These are phyloP conservation scores for Neosalanx taihuensis DNA, from an alignment of 2,797 vertebrate species.

Conservation along the genomic window DNA sequence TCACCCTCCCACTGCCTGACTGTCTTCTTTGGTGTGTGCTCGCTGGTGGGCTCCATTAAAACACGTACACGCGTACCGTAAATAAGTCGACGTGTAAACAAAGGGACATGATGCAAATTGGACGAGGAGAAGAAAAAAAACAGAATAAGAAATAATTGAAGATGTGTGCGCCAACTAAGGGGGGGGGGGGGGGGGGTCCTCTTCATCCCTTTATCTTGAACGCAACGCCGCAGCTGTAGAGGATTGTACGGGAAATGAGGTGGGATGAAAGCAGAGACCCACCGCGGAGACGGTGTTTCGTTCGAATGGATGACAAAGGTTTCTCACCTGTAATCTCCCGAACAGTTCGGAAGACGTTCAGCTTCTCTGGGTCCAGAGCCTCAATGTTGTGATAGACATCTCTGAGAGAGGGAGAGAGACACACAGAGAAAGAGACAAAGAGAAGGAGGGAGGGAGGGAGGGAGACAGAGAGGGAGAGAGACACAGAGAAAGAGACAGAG, in stretches of 20 bases:
- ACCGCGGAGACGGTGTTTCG: neutral
- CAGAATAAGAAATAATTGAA: slow-evolving; percentile 9
- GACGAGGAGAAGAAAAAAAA: neutral
- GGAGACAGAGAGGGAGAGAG: neutral
- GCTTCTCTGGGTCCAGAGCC: slow-evolving; percentile 93
- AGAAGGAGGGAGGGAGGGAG: slow-evolving; percentile 9
- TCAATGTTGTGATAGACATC: slow-evolving; percentile 94
- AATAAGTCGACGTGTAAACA: neutral
- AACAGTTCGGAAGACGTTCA: slow-evolving; percentile 92
- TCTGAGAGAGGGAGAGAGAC: slow-evolving; percentile 61
- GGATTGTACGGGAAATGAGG: neutral
- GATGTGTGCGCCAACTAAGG: neutral
- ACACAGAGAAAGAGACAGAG: neutral
- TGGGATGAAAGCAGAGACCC: no score
- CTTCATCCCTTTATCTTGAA: neutral
- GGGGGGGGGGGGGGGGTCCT: neutral
- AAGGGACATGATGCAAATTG: slow-evolving; percentile 7
- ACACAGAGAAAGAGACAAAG: neutral
- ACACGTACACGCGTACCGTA: neutral
- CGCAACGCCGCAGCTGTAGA: neutral
- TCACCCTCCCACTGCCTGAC: slow-evolving; percentile 49
- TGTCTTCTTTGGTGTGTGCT: slow-evolving; percentile 60
- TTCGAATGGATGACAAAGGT: neutral
- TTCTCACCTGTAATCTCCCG: slow-evolving; percentile 92
- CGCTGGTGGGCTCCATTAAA: slow-evolving; percentile 20